Evolutionary conservation across 2,797 vertebrate genomes (phyloP).

Genomic region (Chelmon rostratus): DNA sequence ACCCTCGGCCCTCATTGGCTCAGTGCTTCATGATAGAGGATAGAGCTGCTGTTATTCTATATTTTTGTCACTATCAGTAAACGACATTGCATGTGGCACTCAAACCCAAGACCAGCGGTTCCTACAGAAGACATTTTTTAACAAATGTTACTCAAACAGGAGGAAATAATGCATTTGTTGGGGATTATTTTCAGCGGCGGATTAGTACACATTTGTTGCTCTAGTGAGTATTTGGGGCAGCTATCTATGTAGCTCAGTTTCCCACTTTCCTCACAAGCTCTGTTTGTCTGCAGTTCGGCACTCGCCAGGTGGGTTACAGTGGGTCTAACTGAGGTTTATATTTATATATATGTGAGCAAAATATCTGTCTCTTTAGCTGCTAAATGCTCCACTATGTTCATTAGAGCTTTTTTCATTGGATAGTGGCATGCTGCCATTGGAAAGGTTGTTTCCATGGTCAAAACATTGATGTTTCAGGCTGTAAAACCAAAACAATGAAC

Average conservation of each 20-base stretch:
- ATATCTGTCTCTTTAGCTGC: not conserved
- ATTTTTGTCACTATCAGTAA: not conserved
- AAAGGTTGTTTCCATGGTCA: too few species aligned
- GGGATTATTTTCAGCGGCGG: not conserved
- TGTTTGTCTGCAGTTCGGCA: not conserved
- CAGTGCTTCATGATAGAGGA: not conserved
- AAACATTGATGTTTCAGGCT: too few species aligned
- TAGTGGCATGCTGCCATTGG: too few species aligned
- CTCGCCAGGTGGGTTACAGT: not conserved
- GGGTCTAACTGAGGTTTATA: not conserved
- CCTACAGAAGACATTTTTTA: not conserved
- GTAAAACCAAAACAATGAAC: too few species aligned
- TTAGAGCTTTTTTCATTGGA: too few species aligned
- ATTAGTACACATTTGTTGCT: not conserved
- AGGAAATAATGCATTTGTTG: not conserved
- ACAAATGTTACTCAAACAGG: not conserved
- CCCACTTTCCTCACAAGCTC: too few species aligned
- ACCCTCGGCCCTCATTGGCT: not conserved
- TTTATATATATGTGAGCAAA: not conserved
- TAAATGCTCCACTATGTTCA: not conserved
- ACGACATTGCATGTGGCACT: not conserved
- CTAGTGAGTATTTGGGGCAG: not conserved
- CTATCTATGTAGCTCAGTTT: too few species aligned
- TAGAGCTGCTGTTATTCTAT: not conserved
- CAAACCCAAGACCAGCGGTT: not conserved